phyloP scores from a whole-genome alignment of 2,797 vertebrate genomes.

The Rhinatrema bivittatum region DNA sequence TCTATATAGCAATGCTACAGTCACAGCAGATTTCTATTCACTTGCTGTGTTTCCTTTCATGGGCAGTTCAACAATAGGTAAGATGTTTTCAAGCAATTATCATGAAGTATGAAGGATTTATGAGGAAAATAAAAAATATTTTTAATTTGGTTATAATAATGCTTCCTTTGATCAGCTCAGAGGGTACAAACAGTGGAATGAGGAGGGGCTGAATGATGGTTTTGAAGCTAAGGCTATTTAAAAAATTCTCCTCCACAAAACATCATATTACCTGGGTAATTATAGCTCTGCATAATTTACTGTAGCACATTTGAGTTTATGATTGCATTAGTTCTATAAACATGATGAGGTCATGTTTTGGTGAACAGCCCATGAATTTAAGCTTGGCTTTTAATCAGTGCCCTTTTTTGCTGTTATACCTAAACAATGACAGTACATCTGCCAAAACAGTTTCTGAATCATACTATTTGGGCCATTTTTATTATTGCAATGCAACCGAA shows the following conservation, averaged over 20 bases:
- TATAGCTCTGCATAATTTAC: slow-evolving; percentile 2
- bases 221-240: slow-evolving; percentile 1
- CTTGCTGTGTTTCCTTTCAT: too few relatives aligned
- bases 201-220: background rate
- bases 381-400: background rate
- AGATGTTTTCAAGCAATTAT: too few relatives aligned
- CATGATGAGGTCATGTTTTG: background rate
- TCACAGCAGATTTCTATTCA: too few relatives aligned
- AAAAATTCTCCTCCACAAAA: background rate
- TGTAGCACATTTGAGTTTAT: background rate
- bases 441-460: background rate
- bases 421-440: background rate
- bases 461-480: background rate
- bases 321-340: background rate
- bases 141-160: background rate
- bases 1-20: too few relatives aligned
- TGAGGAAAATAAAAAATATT: background rate
- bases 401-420: background rate
- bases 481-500: too few relatives aligned
- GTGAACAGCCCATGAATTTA: background rate
- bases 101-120: background rate
- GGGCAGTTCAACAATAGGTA: too few relatives aligned
- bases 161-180: background rate
- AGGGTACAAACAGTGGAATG: background rate
- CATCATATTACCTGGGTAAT: slow-evolving; percentile 1